A percentile compares a stretch with the other conserved stretches of the same genome.
phyloP scores from a whole-genome alignment of 2,113 vertebrate genomes.

The Ovibos moschatus region DNA sequence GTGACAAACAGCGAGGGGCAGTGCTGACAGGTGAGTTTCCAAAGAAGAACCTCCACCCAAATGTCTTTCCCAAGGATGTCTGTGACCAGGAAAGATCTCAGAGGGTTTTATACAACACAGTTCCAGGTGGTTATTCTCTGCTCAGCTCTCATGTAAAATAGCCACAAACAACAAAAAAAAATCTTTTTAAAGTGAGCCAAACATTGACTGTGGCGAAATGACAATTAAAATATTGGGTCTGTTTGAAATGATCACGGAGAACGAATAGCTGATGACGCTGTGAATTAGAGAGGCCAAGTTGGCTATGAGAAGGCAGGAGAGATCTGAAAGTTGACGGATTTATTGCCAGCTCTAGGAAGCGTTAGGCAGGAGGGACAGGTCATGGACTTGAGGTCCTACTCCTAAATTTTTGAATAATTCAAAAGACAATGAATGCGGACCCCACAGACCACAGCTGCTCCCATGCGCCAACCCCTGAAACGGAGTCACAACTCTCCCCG shows the following conservation, averaged over 20 bases:
- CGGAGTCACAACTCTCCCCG: background rate
- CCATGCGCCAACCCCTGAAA: fast-evolving
- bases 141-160: background rate
- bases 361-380: background rate
- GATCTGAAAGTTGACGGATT: background rate
- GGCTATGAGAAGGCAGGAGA: background rate
- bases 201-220: background rate
- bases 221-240: background rate
- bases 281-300: background rate
- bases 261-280: background rate
- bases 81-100: background rate
- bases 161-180: background rate
- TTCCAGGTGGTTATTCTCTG: background rate
- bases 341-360: too few species aligned
- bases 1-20: background rate
- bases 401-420: background rate
- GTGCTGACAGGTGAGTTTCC: background rate
- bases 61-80: background rate
- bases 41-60: background rate
- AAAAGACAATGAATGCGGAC: too few species aligned
- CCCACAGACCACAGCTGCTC: background rate
- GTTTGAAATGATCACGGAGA: background rate
- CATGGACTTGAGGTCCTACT: background rate
- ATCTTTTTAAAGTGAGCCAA: background rate
- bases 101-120: background rate